phyloP scores from a whole-genome alignment of 1,140 invertebrate genomes.

The Macrostomum lignano region DNA sequence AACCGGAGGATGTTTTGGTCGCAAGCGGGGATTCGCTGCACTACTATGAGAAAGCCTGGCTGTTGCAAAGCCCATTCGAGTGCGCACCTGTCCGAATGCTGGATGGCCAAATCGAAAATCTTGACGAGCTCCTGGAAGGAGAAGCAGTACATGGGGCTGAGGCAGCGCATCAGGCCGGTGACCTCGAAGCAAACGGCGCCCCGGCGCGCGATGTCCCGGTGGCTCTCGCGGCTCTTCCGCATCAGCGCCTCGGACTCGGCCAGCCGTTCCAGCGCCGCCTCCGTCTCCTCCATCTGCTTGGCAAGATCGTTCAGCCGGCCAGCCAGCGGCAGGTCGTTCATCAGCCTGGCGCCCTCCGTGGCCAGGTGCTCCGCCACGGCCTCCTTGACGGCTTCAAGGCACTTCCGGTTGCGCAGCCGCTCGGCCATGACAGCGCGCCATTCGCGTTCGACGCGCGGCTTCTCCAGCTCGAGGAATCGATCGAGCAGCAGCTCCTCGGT shows the following conservation, averaged over 20 bases:
- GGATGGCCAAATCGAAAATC: too few species aligned
- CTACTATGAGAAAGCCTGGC: too few species aligned
- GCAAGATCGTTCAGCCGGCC: constrained; percentile 22
- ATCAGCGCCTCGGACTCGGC: constrained; percentile 13
- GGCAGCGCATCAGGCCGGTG: constrained; percentile 19
- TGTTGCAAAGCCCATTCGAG: too few species aligned
- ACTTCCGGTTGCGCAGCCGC: constrained; percentile 17
- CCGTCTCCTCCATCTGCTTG: constrained; percentile 25
- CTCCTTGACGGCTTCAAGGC: constrained; percentile 14
- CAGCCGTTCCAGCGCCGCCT: constrained; percentile 17
- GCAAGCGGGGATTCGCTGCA: too few species aligned
- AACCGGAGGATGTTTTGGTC: too few species aligned
- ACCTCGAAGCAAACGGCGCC: constrained; percentile 24
- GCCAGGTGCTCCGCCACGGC: constrained; percentile 18
- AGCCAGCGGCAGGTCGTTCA: constrained; percentile 20
- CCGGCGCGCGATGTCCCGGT: constrained; percentile 15
- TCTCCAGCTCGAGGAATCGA: constrained; percentile 19
- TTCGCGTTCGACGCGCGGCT: constrained; percentile 21
- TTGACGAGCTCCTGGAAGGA: constrained; percentile 17
- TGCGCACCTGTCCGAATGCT: too few species aligned
- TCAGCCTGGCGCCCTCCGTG: constrained; percentile 17
- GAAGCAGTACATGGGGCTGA: constrained; percentile 18
- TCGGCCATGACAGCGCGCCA: too few species aligned
- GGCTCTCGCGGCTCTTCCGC: constrained; percentile 15
- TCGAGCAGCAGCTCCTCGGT: constrained; percentile 23